Conservation (phyloP, 2,888 invertebrate genomes). For the Ypsolopha sequella region DNA sequence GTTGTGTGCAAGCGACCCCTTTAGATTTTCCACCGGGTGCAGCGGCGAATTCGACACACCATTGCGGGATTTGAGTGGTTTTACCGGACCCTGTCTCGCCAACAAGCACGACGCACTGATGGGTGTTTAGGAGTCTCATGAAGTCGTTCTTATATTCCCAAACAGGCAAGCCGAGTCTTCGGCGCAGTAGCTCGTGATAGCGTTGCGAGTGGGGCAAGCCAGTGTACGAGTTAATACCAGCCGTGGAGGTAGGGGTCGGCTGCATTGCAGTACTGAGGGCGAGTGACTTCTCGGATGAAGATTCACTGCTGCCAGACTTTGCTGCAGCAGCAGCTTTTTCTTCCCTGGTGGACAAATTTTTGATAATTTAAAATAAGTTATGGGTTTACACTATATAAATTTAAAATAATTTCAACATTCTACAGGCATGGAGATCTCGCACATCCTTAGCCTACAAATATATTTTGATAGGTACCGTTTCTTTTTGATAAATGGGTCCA, state of each 20-base stretch:
- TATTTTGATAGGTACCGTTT: conserved; percentile 69
- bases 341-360: conserved; percentile 42
- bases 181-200: conserved; percentile 90
- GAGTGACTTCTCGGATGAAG: conserved; percentile 25
- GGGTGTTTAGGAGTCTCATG: conserved; percentile 90
- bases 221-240: conserved; percentile 82
- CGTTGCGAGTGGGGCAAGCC: conserved; percentile 87
- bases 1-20: conserved; percentile 95
- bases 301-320: conserved; percentile 38
- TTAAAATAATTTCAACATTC: too few relatives aligned
- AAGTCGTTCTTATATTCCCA: conserved; percentile 98
- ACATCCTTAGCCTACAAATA: too few relatives aligned
- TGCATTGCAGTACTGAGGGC: conserved; percentile 27
- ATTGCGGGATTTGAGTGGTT: conserved; percentile 97
- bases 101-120: conserved; percentile 96
- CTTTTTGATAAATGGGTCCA: conserved; percentile 85
- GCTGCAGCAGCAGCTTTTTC: conserved; percentile 66
- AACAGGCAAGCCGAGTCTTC: conserved; percentile 93
- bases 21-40: conserved; percentile 44
- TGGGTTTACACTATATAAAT: too few relatives aligned
- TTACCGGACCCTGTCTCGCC: conserved; percentile 99
- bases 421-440: not conserved
- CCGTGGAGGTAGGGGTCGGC: conserved; percentile 50
- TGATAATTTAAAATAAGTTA: too few relatives aligned
- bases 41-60: conserved; percentile 58